Evolutionary conservation across 2,113 vertebrate species (phyloP).

Genomic region (Neoarius graeffei): DNA sequence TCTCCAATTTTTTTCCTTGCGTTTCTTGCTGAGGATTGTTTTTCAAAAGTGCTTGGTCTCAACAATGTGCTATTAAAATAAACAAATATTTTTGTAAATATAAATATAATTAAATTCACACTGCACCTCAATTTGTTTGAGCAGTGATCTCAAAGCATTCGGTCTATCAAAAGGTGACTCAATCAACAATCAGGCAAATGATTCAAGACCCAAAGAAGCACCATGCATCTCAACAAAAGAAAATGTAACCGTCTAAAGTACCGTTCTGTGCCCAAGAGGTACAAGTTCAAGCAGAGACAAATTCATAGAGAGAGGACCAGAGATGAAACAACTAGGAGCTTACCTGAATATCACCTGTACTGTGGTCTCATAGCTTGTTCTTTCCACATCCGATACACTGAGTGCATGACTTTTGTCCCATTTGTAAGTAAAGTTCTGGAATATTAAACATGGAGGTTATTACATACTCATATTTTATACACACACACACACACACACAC

Average conservation of each 20-base stretch:
- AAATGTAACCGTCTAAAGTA: background rate
- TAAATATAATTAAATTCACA: background rate
- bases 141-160: background rate
- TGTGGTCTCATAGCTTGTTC: slow-evolving; percentile 75
- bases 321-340: background rate
- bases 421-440: slow-evolving; percentile 91
- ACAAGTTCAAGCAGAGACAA: background rate
- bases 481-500: too few relatives aligned
- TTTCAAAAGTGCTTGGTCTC: background rate
- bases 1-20: background rate
- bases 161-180: background rate
- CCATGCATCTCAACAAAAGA: background rate
- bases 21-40: background rate
- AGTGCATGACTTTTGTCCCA: slow-evolving; percentile 86
- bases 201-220: background rate
- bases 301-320: background rate
- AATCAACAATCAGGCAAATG: background rate
- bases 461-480: background rate
- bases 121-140: background rate
- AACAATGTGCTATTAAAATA: background rate
- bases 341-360: slow-evolving; percentile 91
- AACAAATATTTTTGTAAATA: background rate
- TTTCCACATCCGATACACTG: slow-evolving; percentile 69
- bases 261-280: background rate
- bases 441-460: background rate